Percentiles rank a stretch among this genome's conserved stretches.
Conservation (phyloP, 2,113 vertebrate species). For the Oenanthe oenanthe region DNA sequence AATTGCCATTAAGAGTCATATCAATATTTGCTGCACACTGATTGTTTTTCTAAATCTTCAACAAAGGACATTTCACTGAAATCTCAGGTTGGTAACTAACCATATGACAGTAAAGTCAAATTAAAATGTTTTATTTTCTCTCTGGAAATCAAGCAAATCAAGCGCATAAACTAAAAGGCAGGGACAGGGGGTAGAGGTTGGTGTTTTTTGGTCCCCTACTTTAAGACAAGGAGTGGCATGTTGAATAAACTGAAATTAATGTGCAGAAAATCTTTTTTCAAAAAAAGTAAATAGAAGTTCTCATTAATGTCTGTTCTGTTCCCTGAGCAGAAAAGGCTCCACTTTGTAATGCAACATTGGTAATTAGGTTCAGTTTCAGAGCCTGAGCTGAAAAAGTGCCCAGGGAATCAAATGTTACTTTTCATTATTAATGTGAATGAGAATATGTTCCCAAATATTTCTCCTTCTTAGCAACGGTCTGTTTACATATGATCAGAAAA, state of each 20-base stretch:
- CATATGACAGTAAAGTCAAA: conserved; percentile 42
- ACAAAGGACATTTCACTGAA: conserved; percentile 72
- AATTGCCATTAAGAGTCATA: conserved; percentile 80
- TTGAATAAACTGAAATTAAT: conserved; percentile 24
- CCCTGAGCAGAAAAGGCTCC: conserved; percentile 19
- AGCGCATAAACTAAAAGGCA: not conserved
- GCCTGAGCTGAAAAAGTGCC: conserved; percentile 26
- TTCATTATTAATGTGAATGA: conserved; percentile 55
- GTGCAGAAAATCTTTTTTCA: not conserved
- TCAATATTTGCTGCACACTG: conserved; percentile 73
- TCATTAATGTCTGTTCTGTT: conserved; percentile 5
- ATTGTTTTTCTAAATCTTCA: conserved; percentile 75
- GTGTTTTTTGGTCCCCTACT: not conserved
- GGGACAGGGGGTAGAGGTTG: not conserved
- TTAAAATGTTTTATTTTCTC: conserved; percentile 68
- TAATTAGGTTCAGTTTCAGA: conserved; percentile 71
- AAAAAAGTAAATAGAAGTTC: not conserved
- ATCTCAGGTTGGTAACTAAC: conserved; percentile 58
- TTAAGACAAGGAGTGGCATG: not conserved
- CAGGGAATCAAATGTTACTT: conserved; percentile 57
- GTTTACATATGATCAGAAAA: not conserved
- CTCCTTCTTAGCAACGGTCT: not conserved
- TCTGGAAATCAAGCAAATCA: not conserved
- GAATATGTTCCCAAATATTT: conserved; percentile 35
- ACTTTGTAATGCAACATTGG: conserved; percentile 18